Evolutionary conservation across 2,888 invertebrate species (phyloP).

Genomic region (Steinernema hermaphroditum): DNA sequence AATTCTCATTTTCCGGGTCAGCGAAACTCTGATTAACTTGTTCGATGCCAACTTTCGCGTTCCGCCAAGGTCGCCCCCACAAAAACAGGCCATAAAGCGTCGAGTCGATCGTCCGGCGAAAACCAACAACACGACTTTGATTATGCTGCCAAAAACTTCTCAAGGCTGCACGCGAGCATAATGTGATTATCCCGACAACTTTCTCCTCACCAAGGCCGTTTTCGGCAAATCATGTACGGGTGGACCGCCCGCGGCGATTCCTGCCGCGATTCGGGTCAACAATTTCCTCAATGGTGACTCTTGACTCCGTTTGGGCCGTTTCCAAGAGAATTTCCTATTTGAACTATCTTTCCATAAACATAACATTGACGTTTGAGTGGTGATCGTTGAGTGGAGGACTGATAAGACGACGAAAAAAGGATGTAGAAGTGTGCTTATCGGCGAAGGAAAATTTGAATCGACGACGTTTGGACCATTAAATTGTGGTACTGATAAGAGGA

Average conservation of each 20-base stretch:
- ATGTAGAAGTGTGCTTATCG: not conserved
- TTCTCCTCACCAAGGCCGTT: slow-evolving; percentile 15
- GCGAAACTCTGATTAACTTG: not conserved
- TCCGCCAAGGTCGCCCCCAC: not conserved
- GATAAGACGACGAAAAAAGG: not conserved
- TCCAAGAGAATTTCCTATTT: too few relatives aligned
- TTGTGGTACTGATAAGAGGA: too few relatives aligned
- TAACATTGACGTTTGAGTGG: not conserved
- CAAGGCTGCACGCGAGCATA: slow-evolving; percentile 9
- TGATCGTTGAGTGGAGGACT: not conserved
- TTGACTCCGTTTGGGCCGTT: slow-evolving; percentile 5
- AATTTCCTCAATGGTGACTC: too few relatives aligned
- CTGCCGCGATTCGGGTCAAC: slow-evolving; percentile 20
- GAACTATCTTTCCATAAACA: too few relatives aligned
- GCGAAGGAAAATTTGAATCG: not conserved
- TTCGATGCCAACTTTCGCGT: not conserved
- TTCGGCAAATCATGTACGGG: not conserved
- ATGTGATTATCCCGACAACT: slow-evolving; percentile 26
- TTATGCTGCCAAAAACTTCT: not conserved
- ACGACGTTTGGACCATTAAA: too few relatives aligned
- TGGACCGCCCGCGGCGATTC: not conserved
- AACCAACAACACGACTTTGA: not conserved
- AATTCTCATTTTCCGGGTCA: not conserved
- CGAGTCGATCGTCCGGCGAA: too few relatives aligned
- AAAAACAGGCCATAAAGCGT: slow-evolving; percentile 14